Percentiles rank a stretch among this genome's conserved stretches.
These are phyloP conservation scores for Prosapia bicincta DNA, from an alignment of 2,888 invertebrate species.

Conservation along the genomic window DNA sequence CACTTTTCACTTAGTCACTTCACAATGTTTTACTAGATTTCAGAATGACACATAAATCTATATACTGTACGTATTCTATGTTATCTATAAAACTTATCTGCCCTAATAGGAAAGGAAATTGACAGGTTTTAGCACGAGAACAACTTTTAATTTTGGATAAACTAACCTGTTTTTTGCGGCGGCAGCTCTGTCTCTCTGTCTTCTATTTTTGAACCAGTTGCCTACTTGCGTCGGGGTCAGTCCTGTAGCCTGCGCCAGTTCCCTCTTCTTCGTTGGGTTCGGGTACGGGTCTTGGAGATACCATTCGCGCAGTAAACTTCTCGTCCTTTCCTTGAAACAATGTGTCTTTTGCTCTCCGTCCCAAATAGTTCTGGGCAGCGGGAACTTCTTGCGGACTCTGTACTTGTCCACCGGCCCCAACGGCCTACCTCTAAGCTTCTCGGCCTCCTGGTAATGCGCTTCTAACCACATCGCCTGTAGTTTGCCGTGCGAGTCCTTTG, in stretches of 20 bases:
- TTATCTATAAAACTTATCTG: too few species aligned
- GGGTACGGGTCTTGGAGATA: constrained; percentile 97
- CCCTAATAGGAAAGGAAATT: too few species aligned
- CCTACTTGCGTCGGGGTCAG: constrained; percentile 91
- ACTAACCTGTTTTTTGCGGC: constrained; percentile 95
- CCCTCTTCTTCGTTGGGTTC: constrained; percentile 89
- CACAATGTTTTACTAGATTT: too few species aligned
- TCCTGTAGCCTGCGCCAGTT: constrained; percentile 86
- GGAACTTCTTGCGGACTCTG: constrained; percentile 89
- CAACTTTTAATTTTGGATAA: too few species aligned
- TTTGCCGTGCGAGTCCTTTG: constrained; percentile 84
- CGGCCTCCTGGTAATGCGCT: constrained; percentile 91
- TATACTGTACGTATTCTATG: too few species aligned
- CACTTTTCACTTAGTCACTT: too few species aligned
- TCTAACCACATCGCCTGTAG: constrained; percentile 91
- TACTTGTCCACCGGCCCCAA: constrained; percentile 93
- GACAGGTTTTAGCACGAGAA: too few species aligned
- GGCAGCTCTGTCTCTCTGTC: constrained; percentile 84
- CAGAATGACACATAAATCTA: too few species aligned
- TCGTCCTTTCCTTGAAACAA: constrained; percentile 93
- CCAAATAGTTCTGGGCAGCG: constrained; percentile 89
- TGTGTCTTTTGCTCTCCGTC: constrained; percentile 96
- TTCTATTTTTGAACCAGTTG: constrained; percentile 89
- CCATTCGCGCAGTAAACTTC: constrained; percentile 94
- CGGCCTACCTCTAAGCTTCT: constrained; percentile 84